These are phyloP conservation scores for Pollicipes pollicipes DNA, from an alignment of 1,140 invertebrate genomes.

Conservation along the genomic window DNA sequence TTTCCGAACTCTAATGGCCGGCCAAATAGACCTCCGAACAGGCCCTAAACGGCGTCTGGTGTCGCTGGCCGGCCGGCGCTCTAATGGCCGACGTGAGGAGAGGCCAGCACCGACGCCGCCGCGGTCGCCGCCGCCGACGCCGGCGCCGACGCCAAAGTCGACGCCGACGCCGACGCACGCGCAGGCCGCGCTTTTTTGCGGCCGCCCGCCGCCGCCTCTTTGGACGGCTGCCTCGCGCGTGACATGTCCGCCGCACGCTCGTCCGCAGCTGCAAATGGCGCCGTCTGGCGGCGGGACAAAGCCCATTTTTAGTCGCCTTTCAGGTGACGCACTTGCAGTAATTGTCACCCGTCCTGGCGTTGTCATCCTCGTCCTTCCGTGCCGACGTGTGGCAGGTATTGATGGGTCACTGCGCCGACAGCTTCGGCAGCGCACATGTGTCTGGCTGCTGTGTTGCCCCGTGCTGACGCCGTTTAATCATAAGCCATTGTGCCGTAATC, in stretches of 20 bases:
- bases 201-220: neutral
- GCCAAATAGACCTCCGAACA: neutral
- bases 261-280: neutral
- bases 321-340: neutral
- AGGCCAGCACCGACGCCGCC: too few species aligned
- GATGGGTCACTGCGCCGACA: neutral
- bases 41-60: neutral
- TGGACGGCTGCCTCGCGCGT: neutral
- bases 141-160: neutral
- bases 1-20: slow-evolving; percentile 1
- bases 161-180: too few species aligned
- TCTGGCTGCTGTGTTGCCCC: neutral
- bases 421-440: too few species aligned
- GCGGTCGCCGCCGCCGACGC: too few species aligned
- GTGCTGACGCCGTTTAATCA: neutral
- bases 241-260: neutral
- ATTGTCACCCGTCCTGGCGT: neutral
- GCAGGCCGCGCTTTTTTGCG: neutral
- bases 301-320: neutral
- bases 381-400: neutral
- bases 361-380: neutral
- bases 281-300: neutral
- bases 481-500: neutral
- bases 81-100: neutral
- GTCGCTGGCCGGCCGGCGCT: too few species aligned